phyloP scores from a whole-genome alignment of 2,888 invertebrate genomes.

The Eremobia ochroleuca region DNA sequence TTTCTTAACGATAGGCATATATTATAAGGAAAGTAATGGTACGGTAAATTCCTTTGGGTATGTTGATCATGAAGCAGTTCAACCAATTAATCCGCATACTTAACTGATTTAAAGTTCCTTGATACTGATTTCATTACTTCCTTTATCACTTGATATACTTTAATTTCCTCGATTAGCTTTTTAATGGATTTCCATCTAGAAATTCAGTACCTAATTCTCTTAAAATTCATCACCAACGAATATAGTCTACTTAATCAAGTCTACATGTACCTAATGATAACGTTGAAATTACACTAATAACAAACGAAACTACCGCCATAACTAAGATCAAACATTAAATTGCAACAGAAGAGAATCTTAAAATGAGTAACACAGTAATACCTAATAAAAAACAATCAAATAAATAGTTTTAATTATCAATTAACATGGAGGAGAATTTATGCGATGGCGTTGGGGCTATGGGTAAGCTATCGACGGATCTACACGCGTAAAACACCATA shows the following conservation, averaged over 20 bases:
- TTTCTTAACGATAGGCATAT: slow-evolving; percentile 48
- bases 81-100: slow-evolving; percentile 5
- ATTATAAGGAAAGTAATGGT: slow-evolving; percentile 34
- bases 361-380: slow-evolving; percentile 49
- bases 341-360: slow-evolving; percentile 16
- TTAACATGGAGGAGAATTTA: slow-evolving; percentile 59
- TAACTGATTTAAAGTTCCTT: slow-evolving; percentile 3
- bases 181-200: neutral
- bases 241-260: neutral
- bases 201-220: neutral
- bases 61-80: slow-evolving; percentile 18
- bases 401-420: slow-evolving; percentile 70
- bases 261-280: slow-evolving; percentile 10
- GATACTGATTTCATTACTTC: neutral
- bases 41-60: slow-evolving; percentile 19
- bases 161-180: neutral
- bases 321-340: slow-evolving; percentile 24
- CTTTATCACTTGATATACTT: neutral
- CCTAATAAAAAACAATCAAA: slow-evolving; percentile 56
- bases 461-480: slow-evolving; percentile 69
- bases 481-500: slow-evolving; percentile 74
- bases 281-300: slow-evolving; percentile 15
- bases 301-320: slow-evolving; percentile 12
- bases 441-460: slow-evolving; percentile 42
- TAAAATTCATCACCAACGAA: neutral